These are phyloP conservation scores for Glomeris maerens DNA, from an alignment of 1,140 invertebrate genomes.

Conservation along the genomic window DNA sequence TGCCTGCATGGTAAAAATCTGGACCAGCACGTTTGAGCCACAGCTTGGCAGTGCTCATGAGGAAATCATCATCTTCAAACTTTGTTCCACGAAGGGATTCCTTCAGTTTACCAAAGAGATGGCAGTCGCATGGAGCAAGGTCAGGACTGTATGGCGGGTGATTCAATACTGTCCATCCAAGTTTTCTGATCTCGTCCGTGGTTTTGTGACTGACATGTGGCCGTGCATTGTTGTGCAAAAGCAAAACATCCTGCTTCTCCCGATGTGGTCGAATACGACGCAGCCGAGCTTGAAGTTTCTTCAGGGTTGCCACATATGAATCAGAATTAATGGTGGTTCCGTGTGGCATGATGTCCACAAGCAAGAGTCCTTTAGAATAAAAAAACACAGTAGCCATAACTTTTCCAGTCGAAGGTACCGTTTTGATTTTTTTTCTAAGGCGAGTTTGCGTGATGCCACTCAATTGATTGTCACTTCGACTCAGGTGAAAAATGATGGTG, in stretches of 20 bases:
- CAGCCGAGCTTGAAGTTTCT: constrained; percentile 2
- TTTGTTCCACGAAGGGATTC: too few relatives aligned
- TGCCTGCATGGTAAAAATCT: constrained; percentile 3
- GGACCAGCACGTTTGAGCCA: too few relatives aligned
- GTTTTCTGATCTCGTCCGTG: constrained; percentile 1
- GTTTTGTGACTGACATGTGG: constrained; percentile 4
- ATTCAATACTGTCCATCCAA: not conserved
- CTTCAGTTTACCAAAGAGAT: too few relatives aligned
- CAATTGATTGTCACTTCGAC: constrained; percentile 1
- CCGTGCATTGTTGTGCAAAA: not conserved
- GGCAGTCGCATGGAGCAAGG: not conserved
- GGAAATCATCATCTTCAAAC: constrained; percentile 1
- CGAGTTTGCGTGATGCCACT: not conserved
- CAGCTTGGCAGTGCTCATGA: not conserved
- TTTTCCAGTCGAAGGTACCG: constrained; percentile 11
- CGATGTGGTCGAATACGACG: constrained; percentile 2
- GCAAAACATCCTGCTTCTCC: constrained; percentile 3
- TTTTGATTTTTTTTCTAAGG: constrained; percentile 9
- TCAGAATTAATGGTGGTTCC: constrained; percentile 11
- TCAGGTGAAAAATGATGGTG: not conserved
- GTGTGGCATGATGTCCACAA: constrained; percentile 8
- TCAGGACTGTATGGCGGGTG: constrained; percentile 2
- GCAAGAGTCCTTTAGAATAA: constrained; percentile 10
- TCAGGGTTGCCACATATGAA: constrained; percentile 4
- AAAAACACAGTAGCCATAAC: constrained; percentile 12